Percentiles rank a stretch among this genome's conserved stretches.
phyloP scores from a whole-genome alignment of 2,113 vertebrate species.

The cattle (Bos taurus) region DNA sequence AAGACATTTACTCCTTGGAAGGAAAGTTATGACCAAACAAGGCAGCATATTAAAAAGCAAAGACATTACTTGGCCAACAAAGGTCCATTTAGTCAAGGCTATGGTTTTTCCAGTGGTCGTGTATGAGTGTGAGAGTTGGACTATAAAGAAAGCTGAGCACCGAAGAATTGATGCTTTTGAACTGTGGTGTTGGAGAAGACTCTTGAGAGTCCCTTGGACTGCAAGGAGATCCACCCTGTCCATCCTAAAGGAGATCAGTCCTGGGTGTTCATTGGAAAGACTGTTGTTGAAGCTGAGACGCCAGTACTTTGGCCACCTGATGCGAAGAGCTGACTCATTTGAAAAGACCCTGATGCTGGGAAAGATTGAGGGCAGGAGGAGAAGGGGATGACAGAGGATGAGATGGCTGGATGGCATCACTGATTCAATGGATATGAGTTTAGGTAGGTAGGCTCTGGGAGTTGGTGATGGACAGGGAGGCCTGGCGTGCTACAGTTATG shows the following conservation, averaged over 20 bases:
- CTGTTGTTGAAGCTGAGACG: background rate
- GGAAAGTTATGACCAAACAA: background rate
- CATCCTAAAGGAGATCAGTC: background rate
- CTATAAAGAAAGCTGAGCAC: background rate
- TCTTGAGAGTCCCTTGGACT: background rate
- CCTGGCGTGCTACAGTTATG: background rate
- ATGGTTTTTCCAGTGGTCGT: background rate
- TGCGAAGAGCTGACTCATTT: background rate
- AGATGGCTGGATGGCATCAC: background rate
- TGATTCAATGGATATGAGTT: background rate
- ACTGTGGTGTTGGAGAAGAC: background rate
- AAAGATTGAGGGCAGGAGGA: background rate
- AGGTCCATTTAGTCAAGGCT: background rate
- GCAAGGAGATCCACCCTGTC: background rate
- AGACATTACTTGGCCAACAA: background rate
- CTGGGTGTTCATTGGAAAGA: background rate
- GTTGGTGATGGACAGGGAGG: background rate
- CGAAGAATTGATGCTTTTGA: background rate
- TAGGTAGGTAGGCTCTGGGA: background rate
- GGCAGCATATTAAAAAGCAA: background rate
- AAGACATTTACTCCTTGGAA: background rate
- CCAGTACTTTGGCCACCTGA: background rate
- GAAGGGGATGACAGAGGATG: background rate
- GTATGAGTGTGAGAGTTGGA: background rate
- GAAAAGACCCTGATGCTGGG: background rate